Percentiles rank a stretch among this genome's conserved stretches.
Conservation (phyloP, 37 sponge, comb jelly and placozoan genomes). For the Haliclona indistincta region DNA sequence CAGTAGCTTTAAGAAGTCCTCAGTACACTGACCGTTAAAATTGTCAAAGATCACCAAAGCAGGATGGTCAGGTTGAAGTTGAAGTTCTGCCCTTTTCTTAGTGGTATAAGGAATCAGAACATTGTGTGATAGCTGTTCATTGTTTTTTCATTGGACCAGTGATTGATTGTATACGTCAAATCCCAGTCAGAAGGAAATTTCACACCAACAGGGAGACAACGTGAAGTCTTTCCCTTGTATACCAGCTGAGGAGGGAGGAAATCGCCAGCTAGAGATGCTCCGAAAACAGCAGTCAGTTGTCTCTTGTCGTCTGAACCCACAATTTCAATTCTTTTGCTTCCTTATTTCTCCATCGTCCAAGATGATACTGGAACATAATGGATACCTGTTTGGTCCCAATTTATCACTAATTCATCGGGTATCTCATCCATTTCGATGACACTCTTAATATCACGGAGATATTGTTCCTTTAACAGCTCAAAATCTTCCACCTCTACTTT, state of each 20-base stretch:
- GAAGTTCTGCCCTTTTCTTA: conserved; percentile 33
- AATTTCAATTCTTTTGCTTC: conserved; percentile 48
- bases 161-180: conserved; percentile 36
- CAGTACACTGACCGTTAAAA: conserved; percentile 50
- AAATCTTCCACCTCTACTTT: conserved; percentile 45
- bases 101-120: conserved; percentile 40
- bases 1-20: conserved; percentile 11
- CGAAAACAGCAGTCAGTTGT: conserved; percentile 63
- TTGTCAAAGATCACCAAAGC: conserved; percentile 57
- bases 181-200: conserved; percentile 61
- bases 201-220: conserved; percentile 26
- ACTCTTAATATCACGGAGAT: conserved; percentile 33
- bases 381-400: conserved; percentile 70
- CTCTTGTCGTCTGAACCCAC: conserved; percentile 59
- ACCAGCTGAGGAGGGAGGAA: conserved; percentile 59
- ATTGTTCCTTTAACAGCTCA: conserved; percentile 32
- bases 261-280: conserved; percentile 37
- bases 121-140: conserved; percentile 39
- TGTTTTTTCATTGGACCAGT: conserved; percentile 64
- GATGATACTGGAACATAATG: conserved; percentile 57
- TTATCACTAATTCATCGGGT: conserved; percentile 47
- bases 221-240: conserved; percentile 43
- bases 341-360: conserved; percentile 61
- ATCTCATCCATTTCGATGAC: conserved; percentile 66
- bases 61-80: conserved; percentile 17